phyloP scores from a whole-genome alignment of 2,797 vertebrate genomes.

The Rhodeus uyekii region DNA sequence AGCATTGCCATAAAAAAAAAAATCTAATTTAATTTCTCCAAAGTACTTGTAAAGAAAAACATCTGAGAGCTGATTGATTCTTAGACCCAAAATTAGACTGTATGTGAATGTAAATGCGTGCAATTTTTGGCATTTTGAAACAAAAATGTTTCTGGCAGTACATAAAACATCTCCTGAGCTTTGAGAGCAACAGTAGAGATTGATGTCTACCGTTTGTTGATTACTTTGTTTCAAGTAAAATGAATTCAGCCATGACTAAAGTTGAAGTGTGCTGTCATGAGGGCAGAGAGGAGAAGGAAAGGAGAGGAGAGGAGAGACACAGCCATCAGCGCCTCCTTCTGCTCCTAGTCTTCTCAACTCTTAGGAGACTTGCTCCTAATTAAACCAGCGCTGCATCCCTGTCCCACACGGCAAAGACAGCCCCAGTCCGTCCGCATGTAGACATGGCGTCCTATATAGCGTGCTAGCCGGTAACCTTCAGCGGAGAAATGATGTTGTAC shows the following conservation, averaged over 20 bases:
- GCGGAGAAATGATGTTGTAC: conserved; percentile 30
- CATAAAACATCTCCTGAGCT: not conserved
- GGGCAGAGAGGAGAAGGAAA: not conserved
- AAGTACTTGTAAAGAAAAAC: not conserved
- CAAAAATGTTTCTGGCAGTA: not conserved
- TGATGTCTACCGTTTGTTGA: not conserved
- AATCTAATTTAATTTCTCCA: not conserved
- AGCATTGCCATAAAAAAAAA: not conserved
- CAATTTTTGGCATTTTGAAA: not conserved
- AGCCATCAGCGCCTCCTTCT: conserved; percentile 29
- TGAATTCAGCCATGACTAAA: not conserved
- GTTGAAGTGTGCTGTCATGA: not conserved
- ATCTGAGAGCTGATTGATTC: not conserved
- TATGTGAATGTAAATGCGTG: not conserved
- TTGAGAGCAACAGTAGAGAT: not conserved
- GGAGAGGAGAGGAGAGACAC: conserved; percentile 9
- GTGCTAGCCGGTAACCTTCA: conserved; percentile 51
- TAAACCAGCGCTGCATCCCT: conserved; percentile 49
- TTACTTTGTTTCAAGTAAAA: not conserved
- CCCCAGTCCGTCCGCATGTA: conserved; percentile 46
- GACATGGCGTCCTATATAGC: conserved; percentile 55
- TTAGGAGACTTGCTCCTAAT: conserved; percentile 56
- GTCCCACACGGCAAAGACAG: conserved; percentile 52
- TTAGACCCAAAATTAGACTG: not conserved
- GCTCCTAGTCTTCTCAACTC: conserved; percentile 30